Conservation (phyloP, 2,113 vertebrate genomes). For the human (Homo sapiens) region DNA sequence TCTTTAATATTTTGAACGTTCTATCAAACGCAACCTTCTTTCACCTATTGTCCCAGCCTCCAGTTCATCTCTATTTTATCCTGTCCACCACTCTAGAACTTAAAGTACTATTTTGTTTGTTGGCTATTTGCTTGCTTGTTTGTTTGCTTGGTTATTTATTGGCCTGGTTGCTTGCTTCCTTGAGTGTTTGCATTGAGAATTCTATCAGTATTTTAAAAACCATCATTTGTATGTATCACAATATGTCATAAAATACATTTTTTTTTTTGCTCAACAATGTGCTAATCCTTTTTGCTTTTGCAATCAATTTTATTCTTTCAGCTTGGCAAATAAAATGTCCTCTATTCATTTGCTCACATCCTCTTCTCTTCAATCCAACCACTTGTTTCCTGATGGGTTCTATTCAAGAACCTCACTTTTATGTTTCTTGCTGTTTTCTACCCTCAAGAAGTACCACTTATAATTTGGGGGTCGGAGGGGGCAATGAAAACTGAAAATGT, state of each 20-base stretch:
- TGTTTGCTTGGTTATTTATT: not conserved
- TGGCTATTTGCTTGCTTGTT: not conserved
- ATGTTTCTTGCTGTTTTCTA: not conserved
- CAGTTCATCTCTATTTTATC: not conserved
- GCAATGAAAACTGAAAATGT: not conserved
- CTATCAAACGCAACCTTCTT: constrained; percentile 16
- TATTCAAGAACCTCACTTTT: not conserved
- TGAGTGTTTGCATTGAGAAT: not conserved
- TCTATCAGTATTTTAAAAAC: not conserved
- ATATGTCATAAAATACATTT: not conserved
- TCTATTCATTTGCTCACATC: not conserved
- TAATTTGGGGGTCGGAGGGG: not conserved
- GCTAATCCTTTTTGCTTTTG: not conserved
- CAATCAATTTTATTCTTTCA: constrained; percentile 18
- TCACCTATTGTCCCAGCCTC: constrained; percentile 26
- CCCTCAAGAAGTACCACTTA: not conserved
- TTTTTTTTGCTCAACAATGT: not conserved
- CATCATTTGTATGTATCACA: not conserved
- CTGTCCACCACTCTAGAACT: not conserved
- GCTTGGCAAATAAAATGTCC: not conserved
- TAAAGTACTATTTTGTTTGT: not conserved
- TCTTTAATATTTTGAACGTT: constrained; percentile 55
- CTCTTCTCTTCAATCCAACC: not conserved
- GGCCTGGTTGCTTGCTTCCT: not conserved
- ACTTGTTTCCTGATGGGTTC: not conserved